Evolutionary conservation across 2,797 vertebrate genomes (phyloP).

Genomic region (Micrastur ruficollis): DNA sequence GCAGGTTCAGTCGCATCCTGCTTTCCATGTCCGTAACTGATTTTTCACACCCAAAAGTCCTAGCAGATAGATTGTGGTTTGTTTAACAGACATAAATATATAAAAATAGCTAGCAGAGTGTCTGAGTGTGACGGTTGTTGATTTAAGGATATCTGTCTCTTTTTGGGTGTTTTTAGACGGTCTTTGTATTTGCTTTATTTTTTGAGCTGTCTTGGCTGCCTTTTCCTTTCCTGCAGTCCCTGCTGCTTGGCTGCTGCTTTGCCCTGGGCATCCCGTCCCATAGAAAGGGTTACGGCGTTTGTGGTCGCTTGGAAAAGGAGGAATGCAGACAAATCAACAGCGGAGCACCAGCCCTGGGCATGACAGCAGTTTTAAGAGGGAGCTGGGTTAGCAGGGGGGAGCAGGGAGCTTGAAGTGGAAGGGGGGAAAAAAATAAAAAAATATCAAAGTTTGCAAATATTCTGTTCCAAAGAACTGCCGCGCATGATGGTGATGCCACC

Average conservation of each 20-base stretch:
- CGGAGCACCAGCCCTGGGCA: rapidly evolving
- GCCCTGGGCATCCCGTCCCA: background rate
- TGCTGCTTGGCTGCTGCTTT: background rate
- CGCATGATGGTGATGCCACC: background rate
- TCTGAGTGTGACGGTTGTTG: background rate
- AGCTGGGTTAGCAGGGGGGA: background rate
- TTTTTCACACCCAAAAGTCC: background rate
- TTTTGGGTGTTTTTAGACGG: background rate
- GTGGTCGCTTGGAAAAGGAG: background rate
- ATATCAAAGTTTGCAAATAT: background rate
- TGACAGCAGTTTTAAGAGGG: background rate
- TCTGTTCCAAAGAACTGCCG: background rate
- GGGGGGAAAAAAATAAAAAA: background rate
- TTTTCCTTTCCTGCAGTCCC: background rate
- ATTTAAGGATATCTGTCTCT: background rate
- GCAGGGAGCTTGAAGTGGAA: background rate
- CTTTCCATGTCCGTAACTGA: background rate
- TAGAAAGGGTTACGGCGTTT: background rate
- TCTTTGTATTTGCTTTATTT: background rate
- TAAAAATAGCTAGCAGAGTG: background rate
- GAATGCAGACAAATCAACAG: background rate
- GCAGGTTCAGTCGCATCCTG: rapidly evolving
- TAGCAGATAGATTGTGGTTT: background rate
- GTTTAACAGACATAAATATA: background rate
- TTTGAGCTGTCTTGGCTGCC: background rate